Evolutionary conservation across 2,888 invertebrate genomes (phyloP).

Genomic region (Dascillus cervinus): DNA sequence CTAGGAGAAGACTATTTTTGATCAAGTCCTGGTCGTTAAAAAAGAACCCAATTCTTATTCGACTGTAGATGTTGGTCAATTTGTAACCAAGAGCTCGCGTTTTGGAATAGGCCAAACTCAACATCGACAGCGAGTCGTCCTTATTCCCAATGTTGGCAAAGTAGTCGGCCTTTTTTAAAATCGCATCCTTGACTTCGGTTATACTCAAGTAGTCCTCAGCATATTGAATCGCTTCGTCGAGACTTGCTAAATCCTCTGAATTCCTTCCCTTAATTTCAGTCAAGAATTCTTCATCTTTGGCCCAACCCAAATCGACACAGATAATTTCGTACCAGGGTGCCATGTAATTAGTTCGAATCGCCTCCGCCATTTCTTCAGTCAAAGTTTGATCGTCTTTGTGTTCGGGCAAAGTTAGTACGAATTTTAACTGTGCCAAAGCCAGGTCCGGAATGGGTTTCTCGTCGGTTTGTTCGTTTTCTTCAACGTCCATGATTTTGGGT

Average conservation of each 20-base stretch:
- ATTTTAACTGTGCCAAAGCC: constrained; percentile 48
- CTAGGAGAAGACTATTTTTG: constrained; percentile 32
- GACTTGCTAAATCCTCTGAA: constrained; percentile 18
- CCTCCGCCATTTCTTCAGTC: constrained; percentile 42
- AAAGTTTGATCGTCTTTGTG: constrained; percentile 42
- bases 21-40: constrained; percentile 27
- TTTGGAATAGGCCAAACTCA: constrained; percentile 32
- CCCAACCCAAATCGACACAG: constrained; percentile 43
- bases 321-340: constrained; percentile 56
- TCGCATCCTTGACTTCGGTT: constrained; percentile 27
- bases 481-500: constrained; percentile 15
- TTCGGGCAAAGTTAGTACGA: constrained; percentile 45
- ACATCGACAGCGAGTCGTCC: constrained; percentile 28
- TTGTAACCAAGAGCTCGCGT: constrained; percentile 36
- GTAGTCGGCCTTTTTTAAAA: constrained; percentile 37
- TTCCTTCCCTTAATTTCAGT: constrained; percentile 28
- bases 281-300: constrained; percentile 39
- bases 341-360: constrained; percentile 50
- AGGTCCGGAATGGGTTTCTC: constrained; percentile 27
- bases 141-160: constrained; percentile 41
- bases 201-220: constrained; percentile 21
- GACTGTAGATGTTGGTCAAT: constrained; percentile 39
- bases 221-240: constrained; percentile 26
- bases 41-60: constrained; percentile 37
- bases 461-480: constrained; percentile 17